Evolutionary conservation across 2,797 vertebrate genomes (phyloP).

Genomic region (Gallirallus australis): DNA sequence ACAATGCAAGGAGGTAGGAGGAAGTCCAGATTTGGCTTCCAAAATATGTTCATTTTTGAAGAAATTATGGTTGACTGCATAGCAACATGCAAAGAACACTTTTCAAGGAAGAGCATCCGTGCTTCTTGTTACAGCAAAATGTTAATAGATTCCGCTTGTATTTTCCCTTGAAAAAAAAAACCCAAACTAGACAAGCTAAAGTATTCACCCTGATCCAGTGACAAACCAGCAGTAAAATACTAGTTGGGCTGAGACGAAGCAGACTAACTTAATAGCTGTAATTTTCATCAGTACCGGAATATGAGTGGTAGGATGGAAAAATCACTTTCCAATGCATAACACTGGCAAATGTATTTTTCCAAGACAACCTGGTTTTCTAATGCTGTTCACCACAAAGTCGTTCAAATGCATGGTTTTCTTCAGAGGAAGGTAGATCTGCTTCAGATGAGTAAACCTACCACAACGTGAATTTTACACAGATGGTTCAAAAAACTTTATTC

Average conservation of each 20-base stretch:
- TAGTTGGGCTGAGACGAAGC: slow-evolving; percentile 7
- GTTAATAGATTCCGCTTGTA: slow-evolving; percentile 5
- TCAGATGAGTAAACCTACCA: not conserved
- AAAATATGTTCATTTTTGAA: not conserved
- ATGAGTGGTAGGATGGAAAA: slow-evolving; percentile 49
- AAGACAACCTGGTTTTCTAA: slow-evolving; percentile 53
- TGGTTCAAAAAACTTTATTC: not conserved
- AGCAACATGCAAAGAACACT: not conserved
- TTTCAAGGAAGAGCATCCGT: slow-evolving; percentile 15
- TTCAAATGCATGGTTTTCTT: not conserved
- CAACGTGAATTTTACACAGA: not conserved
- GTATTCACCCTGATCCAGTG: not conserved
- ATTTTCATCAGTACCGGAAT: slow-evolving; percentile 52
- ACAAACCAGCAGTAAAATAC: slow-evolving; percentile 34
- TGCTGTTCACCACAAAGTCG: slow-evolving; percentile 12
- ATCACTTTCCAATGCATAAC: slow-evolving; percentile 23
- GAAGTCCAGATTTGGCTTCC: not conserved
- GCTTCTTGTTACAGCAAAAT: not conserved
- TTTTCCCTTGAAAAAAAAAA: not conserved
- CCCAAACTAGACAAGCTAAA: not conserved
- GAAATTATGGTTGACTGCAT: not conserved
- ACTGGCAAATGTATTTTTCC: slow-evolving; percentile 44
- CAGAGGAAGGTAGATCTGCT: not conserved
- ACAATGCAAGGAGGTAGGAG: not conserved
- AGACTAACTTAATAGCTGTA: slow-evolving; percentile 38